Evolutionary conservation across 2,113 vertebrate species (phyloP), one percentile per base, ranked within the genome.

Genomic region (Steatornis caripensis): DNA sequence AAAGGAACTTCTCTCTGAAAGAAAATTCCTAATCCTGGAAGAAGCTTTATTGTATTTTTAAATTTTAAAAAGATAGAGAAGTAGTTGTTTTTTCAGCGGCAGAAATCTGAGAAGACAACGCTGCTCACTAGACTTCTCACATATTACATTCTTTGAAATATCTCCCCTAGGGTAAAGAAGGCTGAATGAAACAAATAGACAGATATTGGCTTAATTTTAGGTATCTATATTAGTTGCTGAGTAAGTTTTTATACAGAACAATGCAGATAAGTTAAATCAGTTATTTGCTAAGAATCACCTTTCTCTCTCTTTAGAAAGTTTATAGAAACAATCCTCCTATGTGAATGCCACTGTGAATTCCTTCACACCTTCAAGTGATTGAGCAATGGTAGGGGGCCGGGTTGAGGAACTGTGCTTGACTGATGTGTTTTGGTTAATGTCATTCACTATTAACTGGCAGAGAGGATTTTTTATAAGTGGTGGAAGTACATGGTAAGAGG

Each of bases 371-470:
- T 92, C 68, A 49, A 58, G n/a, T 61, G 66, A 61, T 10, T 87
- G 58, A 88, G 66, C 24, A 76, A 65, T 18, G 15, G 8, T 2
- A 22, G 37, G 26, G 12, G 51, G 16, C 5, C 11, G 14, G 9
- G 30, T 22, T 61, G 41, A 81, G 54, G n/a, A 95, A 71, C 30
- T 54, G 14, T 51, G 57, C 61, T 48, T 90, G 54, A 85, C 27
- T 94, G 77, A 87, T 77, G 64, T 93, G 55, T 92, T 96, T 89
- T 92, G 51, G 86, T 48, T 70, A 71, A 57, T 43, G 66, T 62
- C 58, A 62, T 57, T 94, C 51, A 53, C 43, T 54, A 41, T 51
- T 84, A 93, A 88, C 15, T 60, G 34, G 30, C 29, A 75, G 70
- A 69, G 55, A 75, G 55, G 60, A 58, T n/a, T 65, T 83, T 86